phyloP scores from a whole-genome alignment of 2,113 vertebrate genomes.

The Strix uralensis region DNA sequence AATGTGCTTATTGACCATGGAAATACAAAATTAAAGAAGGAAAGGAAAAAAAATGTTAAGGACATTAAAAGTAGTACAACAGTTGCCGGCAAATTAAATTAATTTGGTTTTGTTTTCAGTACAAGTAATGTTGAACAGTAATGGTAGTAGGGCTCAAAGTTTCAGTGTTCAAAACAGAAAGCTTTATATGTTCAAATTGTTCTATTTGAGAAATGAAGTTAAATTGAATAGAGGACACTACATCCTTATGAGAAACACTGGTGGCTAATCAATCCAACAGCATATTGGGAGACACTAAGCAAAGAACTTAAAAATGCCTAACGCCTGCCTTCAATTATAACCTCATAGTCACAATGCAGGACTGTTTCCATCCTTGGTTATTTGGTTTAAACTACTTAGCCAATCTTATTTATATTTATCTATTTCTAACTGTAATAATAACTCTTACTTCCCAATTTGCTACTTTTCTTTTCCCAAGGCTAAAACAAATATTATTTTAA shows the following conservation, averaged over 20 bases:
- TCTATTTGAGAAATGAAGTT: not conserved
- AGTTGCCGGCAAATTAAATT: not conserved
- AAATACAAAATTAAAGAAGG: not conserved
- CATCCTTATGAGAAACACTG: not conserved
- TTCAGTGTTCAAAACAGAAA: not conserved
- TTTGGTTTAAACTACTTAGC: not conserved
- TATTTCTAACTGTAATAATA: not conserved
- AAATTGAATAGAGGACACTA: not conserved
- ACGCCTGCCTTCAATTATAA: not conserved
- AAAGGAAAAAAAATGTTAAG: not conserved
- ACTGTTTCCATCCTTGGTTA: not conserved
- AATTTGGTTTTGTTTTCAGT: not conserved
- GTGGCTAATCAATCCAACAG: not conserved
- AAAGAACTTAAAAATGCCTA: not conserved
- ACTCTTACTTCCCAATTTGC: constrained; percentile 6
- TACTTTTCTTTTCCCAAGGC: not conserved
- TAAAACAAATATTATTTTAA: constrained; percentile 5
- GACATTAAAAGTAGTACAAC: not conserved
- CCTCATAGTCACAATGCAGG: not conserved
- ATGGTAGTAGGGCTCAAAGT: not conserved
- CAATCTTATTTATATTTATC: not conserved
- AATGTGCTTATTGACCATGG: not conserved
- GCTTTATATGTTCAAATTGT: not conserved
- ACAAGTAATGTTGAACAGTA: not conserved
- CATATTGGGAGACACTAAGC: not conserved